phyloP scores from a whole-genome alignment of 2,888 invertebrate species.

The Ophion costatus region DNA sequence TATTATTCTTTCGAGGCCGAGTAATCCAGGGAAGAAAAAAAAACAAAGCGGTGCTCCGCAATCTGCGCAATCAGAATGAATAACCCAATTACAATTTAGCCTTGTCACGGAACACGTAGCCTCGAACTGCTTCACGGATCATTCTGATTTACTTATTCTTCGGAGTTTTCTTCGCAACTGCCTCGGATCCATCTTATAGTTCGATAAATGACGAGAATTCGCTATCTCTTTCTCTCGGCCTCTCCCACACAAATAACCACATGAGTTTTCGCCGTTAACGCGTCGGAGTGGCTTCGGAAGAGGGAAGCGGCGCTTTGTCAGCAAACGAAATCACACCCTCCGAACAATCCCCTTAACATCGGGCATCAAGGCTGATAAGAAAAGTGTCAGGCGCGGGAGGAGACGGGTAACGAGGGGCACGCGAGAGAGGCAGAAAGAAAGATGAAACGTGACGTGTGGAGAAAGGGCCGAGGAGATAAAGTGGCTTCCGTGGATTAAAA shows the following conservation, averaged over 20 bases:
- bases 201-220: slow-evolving; percentile 53
- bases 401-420: slow-evolving; percentile 6
- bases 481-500: slow-evolving; percentile 20
- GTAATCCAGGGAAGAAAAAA: not conserved
- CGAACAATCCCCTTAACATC: slow-evolving; percentile 49
- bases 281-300: slow-evolving; percentile 24
- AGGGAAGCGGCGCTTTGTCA: slow-evolving; percentile 65
- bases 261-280: not conserved
- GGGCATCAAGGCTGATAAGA: slow-evolving; percentile 57
- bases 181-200: slow-evolving; percentile 42
- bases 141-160: slow-evolving; percentile 38
- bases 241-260: not conserved
- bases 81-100: slow-evolving; percentile 34
- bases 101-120: slow-evolving; percentile 28
- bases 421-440: slow-evolving; percentile 25
- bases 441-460: slow-evolving; percentile 14
- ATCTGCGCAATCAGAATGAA: slow-evolving; percentile 22
- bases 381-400: slow-evolving; percentile 22
- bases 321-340: slow-evolving; percentile 60
- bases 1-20: slow-evolving; percentile 20
- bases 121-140: slow-evolving; percentile 24
- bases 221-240: not conserved
- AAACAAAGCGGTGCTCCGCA: not conserved
- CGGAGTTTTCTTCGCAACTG: slow-evolving; percentile 18
- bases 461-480: slow-evolving; percentile 44